phyloP scores from a whole-genome alignment of 2,888 invertebrate genomes.

The Orthosia incerta region DNA sequence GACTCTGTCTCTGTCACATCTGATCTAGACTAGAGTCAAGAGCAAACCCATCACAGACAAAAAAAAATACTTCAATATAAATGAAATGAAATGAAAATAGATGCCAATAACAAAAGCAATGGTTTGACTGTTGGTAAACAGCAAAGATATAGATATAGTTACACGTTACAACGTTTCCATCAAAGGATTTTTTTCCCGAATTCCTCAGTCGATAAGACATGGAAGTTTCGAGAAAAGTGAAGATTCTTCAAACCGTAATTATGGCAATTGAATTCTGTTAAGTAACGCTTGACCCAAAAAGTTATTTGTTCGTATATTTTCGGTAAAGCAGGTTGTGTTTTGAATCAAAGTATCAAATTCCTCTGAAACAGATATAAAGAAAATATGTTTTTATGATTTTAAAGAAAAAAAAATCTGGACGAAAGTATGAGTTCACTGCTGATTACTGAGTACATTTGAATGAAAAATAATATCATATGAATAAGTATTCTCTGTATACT shows the following conservation, averaged over 20 bases:
- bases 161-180: not conserved
- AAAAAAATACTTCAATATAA: too few relatives aligned
- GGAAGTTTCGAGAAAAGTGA: not conserved
- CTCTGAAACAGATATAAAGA: too few relatives aligned
- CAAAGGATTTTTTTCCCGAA: not conserved
- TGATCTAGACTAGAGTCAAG: too few relatives aligned
- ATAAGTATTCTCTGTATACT: too few relatives aligned
- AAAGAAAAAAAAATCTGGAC: not conserved
- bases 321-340: not conserved
- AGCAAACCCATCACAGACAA: too few relatives aligned
- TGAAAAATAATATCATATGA: not conserved
- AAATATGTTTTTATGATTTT: too few relatives aligned
- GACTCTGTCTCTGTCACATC: too few relatives aligned
- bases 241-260: slow-evolving; percentile 23
- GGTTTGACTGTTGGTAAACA: too few relatives aligned
- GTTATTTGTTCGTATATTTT: not conserved
- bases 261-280: slow-evolving; percentile 21
- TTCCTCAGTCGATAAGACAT: not conserved
- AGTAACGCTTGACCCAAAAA: slow-evolving; percentile 20
- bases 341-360: not conserved
- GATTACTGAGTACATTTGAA: not conserved
- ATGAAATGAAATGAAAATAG: too few relatives aligned
- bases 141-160: too few relatives aligned
- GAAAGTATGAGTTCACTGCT: not conserved
- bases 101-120: too few relatives aligned